Evolutionary conservation across 2,113 vertebrate species (phyloP).

Genomic region (Bujurquina vittata): DNA sequence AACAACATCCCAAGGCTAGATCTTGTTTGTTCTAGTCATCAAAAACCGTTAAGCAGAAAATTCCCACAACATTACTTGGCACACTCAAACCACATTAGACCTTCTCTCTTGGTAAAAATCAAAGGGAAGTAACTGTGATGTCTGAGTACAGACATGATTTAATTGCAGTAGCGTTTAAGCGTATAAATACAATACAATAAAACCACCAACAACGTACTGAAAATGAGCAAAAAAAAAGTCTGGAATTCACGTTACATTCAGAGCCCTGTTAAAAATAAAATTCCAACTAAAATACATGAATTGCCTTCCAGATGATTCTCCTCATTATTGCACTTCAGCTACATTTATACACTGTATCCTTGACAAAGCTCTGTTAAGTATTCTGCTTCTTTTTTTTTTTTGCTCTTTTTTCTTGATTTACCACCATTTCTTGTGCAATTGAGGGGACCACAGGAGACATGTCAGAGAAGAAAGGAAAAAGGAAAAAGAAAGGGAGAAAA

Average conservation of each 20-base stretch:
- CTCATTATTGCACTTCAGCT: slow-evolving; percentile 54
- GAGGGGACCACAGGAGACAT: slow-evolving; percentile 76
- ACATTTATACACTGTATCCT: slow-evolving; percentile 51
- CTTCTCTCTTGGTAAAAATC: slow-evolving; percentile 17
- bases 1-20: slow-evolving; percentile 48
- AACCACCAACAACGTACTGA: slow-evolving; percentile 2
- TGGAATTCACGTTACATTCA: slow-evolving; percentile 16
- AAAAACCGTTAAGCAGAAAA: slow-evolving; percentile 53
- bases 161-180: slow-evolving; percentile 9
- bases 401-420: slow-evolving; percentile 58
- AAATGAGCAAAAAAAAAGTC: neutral
- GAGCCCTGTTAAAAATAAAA: slow-evolving; percentile 18
- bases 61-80: slow-evolving; percentile 48
- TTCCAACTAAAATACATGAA: slow-evolving; percentile 10
- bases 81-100: slow-evolving; percentile 43
- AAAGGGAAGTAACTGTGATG: slow-evolving; percentile 17
- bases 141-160: slow-evolving; percentile 9
- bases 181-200: slow-evolving; percentile 12
- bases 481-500: slow-evolving; percentile 31
- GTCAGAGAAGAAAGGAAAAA: slow-evolving; percentile 56
- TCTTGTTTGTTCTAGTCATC: slow-evolving; percentile 62
- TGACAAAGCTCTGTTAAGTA: slow-evolving; percentile 61
- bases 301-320: slow-evolving; percentile 8
- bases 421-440: slow-evolving; percentile 72
- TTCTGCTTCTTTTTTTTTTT: slow-evolving; percentile 44